A percentile compares a stretch with the other conserved stretches of the same genome.
phyloP scores from a whole-genome alignment of 2,797 vertebrate genomes.

The Melopsittacus undulatus region DNA sequence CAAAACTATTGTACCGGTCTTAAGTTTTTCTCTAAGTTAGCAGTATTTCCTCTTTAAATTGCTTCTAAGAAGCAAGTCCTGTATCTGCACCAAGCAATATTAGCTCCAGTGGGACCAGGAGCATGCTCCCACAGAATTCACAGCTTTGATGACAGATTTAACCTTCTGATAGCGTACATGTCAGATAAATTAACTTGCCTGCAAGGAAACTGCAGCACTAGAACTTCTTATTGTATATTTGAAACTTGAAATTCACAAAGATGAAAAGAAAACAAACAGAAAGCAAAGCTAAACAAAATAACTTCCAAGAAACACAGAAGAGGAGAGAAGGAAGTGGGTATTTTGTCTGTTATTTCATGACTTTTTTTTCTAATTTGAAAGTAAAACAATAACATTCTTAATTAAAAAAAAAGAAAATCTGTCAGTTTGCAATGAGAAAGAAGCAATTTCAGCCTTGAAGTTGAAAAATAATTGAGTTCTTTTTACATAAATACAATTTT shows the following conservation, averaged over 20 bases:
- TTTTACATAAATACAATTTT: not conserved
- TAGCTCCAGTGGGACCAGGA: not conserved
- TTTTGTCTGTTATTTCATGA: not conserved
- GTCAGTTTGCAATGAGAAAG: not conserved
- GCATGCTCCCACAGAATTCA: not conserved
- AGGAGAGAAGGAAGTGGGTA: not conserved
- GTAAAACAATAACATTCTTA: not conserved
- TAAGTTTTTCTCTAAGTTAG: not conserved
- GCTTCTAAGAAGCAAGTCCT: not conserved
- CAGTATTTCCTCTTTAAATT: not conserved
- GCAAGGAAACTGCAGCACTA: not conserved
- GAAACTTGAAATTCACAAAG: not conserved
- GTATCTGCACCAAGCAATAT: not conserved
- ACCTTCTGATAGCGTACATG: not conserved
- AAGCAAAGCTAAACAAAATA: not conserved
- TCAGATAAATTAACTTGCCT: not conserved
- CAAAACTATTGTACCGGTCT: not conserved
- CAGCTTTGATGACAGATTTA: not conserved
- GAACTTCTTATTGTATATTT: not conserved
- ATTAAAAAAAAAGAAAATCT: not conserved
- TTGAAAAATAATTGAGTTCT: not conserved
- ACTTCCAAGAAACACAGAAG: not conserved
- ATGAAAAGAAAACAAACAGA: not conserved
- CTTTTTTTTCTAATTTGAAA: not conserved
- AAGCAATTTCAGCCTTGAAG: not conserved